These are phyloP conservation scores for Bufo gargarizans DNA, from an alignment of 2,113 vertebrate genomes.

Conservation along the genomic window DNA sequence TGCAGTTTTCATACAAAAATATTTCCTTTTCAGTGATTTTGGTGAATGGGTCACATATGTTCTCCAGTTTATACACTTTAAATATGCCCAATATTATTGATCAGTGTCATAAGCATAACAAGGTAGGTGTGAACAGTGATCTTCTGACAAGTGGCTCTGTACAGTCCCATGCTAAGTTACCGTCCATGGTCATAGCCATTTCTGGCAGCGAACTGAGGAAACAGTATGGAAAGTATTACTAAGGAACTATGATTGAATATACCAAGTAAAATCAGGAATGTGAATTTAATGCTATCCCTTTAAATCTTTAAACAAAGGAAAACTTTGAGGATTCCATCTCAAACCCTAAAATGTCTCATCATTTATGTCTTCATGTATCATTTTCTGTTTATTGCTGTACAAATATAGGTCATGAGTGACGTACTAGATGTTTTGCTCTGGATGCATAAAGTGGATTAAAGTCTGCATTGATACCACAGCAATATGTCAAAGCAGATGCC, in stretches of 20 bases:
- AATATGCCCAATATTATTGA: not conserved
- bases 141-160: not conserved
- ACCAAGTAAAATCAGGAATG: not conserved
- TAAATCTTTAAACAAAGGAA: not conserved
- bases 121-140: not conserved
- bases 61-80: not conserved
- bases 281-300: not conserved
- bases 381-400: not conserved
- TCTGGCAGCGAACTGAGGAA: not conserved
- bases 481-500: slow-evolving; percentile 39
- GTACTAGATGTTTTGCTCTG: slow-evolving; percentile 16
- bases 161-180: not conserved
- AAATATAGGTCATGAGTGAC: slow-evolving; percentile 33
- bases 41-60: too few species aligned
- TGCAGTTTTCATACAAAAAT: too few species aligned
- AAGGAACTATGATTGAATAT: not conserved
- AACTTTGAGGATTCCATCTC: not conserved
- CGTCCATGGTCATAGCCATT: not conserved
- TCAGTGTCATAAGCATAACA: not conserved
- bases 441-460: slow-evolving; percentile 26
- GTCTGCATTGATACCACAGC: slow-evolving; percentile 15
- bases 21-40: too few species aligned
- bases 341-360: too few species aligned
- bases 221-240: not conserved
- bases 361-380: too few species aligned